phyloP scores from a whole-genome alignment of 2,888 invertebrate species.

The Capitulum mitella region DNA sequence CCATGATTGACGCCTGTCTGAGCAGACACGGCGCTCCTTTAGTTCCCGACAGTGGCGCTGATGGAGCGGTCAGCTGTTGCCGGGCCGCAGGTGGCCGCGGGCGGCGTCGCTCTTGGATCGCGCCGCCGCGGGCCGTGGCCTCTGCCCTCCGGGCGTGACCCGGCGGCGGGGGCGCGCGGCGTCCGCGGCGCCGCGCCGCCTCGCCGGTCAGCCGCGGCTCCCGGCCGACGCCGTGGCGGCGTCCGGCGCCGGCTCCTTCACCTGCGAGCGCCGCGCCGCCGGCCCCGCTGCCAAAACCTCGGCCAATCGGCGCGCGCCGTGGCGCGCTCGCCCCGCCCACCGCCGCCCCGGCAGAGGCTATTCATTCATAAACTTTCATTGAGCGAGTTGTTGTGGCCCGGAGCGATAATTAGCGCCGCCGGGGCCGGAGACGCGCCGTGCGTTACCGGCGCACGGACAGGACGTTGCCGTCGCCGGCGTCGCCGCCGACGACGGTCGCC shows the following conservation, averaged over 20 bases:
- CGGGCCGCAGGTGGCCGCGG: too few species aligned
- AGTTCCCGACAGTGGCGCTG: too few species aligned
- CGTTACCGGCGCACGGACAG: background rate
- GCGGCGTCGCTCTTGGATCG: too few species aligned
- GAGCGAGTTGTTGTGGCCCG: constrained; percentile 22
- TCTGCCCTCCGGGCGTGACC: too few species aligned
- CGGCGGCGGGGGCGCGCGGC: too few species aligned
- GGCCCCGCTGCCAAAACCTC: background rate
- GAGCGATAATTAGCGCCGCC: background rate
- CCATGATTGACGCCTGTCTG: too few species aligned
- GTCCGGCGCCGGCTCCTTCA: background rate
- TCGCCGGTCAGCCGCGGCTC: too few species aligned
- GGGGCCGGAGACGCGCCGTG: background rate
- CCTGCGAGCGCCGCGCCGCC: background rate
- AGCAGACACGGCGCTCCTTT: too few species aligned
- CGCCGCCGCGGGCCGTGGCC: too few species aligned
- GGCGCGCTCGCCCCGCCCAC: background rate
- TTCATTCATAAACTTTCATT: constrained; percentile 26
- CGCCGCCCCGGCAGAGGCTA: constrained; percentile 17
- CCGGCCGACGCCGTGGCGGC: too few species aligned
- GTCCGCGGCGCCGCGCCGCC: too few species aligned
- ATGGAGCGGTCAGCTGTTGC: too few species aligned
- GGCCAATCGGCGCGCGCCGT: background rate
- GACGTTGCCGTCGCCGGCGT: background rate
- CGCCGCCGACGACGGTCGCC: background rate